Evolutionary conservation across 2,888 invertebrate species (phyloP).

Genomic region (Leptothorax acervorum): DNA sequence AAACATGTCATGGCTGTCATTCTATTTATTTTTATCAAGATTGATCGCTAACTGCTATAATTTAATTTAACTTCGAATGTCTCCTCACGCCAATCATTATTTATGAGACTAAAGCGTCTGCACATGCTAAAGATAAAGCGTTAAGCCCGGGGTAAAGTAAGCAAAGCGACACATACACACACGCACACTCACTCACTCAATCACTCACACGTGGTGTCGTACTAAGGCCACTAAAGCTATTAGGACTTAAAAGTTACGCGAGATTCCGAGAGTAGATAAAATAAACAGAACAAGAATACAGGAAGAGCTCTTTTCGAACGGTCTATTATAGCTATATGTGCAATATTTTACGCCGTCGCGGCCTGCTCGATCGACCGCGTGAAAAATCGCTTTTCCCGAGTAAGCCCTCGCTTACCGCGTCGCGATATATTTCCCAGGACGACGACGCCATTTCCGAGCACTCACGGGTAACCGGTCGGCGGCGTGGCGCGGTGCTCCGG

Average conservation of each 20-base stretch:
- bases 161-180: neutral
- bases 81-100: slow-evolving; percentile 23
- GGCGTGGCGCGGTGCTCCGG: neutral
- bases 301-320: slow-evolving; percentile 34
- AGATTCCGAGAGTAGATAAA: slow-evolving; percentile 30
- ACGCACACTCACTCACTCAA: neutral
- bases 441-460: slow-evolving; percentile 55
- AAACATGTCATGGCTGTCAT: neutral
- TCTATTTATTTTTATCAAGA: slow-evolving; percentile 7
- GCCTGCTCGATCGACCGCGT: slow-evolving; percentile 53
- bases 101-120: slow-evolving; percentile 9
- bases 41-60: neutral
- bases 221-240: slow-evolving; percentile 25
- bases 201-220: neutral
- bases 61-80: slow-evolving; percentile 21
- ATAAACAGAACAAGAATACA: slow-evolving; percentile 28
- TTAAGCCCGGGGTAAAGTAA: neutral
- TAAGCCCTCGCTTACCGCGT: slow-evolving; percentile 47
- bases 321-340: slow-evolving; percentile 47
- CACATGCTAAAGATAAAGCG: neutral
- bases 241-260: slow-evolving; percentile 30
- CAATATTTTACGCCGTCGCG: slow-evolving; percentile 41
- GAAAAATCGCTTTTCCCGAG: slow-evolving; percentile 52
- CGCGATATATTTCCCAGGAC: slow-evolving; percentile 54
- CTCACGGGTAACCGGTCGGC: slow-evolving; percentile 46